Evolutionary conservation across 37 sponge, comb jelly and placozoan species (phyloP).

Genomic region (Eunapius fragilis): DNA sequence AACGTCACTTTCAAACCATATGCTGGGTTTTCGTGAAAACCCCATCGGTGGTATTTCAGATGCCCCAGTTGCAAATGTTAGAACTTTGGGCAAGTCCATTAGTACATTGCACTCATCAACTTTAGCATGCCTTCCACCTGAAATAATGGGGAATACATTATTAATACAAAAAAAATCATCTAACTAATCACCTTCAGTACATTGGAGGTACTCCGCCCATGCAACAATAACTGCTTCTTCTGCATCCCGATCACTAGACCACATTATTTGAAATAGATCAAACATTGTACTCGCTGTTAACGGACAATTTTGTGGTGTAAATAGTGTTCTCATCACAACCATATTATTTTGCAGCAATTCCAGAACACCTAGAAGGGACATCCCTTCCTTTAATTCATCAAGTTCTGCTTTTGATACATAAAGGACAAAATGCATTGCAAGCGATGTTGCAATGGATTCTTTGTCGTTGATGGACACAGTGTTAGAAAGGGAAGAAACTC

Average conservation of each 20-base stretch:
- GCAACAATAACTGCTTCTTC: neutral
- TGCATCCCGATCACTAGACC: neutral
- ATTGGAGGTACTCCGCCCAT: constrained; percentile 14
- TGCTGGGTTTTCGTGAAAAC: neutral
- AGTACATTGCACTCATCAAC: neutral
- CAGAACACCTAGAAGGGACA: neutral
- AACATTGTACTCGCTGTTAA: neutral
- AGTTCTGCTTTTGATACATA: constrained; percentile 4
- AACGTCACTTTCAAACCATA: too few species aligned
- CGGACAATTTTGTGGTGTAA: neutral
- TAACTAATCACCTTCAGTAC: neutral
- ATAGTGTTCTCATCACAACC: neutral
- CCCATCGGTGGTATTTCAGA: constrained; percentile 16
- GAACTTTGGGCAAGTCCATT: too few species aligned
- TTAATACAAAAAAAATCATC: neutral
- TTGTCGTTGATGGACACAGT: neutral
- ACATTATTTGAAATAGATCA: neutral
- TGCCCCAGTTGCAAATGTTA: constrained; percentile 4
- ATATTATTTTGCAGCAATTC: neutral
- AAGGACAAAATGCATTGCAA: neutral
- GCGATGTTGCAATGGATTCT: neutral
- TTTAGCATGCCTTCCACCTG: neutral
- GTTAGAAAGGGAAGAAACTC: neutral
- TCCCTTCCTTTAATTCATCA: constrained; percentile 12
- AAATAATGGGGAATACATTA: neutral